Percentiles rank a stretch among this genome's conserved stretches.
These are phyloP conservation scores for Upupa epops DNA, from an alignment of 2,113 vertebrate genomes.

Conservation along the genomic window DNA sequence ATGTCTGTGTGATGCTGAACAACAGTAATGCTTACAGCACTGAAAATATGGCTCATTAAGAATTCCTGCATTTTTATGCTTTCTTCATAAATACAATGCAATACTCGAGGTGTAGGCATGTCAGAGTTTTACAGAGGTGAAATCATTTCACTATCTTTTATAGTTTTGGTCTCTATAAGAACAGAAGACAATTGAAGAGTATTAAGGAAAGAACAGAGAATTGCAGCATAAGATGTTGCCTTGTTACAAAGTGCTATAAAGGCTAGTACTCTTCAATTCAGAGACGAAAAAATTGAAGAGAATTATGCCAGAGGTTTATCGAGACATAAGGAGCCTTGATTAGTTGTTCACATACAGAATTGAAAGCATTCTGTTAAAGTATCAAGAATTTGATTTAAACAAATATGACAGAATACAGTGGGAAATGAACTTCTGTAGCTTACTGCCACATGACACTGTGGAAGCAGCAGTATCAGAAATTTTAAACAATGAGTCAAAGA, in stretches of 20 bases:
- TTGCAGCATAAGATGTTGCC: neutral
- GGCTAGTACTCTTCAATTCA: rapidly evolving
- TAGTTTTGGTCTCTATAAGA: neutral
- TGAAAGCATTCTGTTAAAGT: neutral
- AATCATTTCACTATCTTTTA: neutral
- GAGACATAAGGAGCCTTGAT: neutral
- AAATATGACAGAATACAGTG: neutral
- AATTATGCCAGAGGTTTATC: neutral
- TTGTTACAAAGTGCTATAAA: neutral
- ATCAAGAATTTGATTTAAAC: neutral
- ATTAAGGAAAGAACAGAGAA: neutral
- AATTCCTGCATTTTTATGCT: neutral
- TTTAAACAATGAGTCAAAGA: neutral
- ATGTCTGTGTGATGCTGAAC: neutral
- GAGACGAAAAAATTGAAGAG: neutral
- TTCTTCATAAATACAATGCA: neutral
- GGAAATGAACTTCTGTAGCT: neutral
- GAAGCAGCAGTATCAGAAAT: neutral
- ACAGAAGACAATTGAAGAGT: neutral
- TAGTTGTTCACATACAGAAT: neutral
- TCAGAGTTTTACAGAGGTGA: neutral
- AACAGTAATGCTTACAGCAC: neutral
- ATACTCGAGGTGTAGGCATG: neutral
- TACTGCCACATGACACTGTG: neutral
- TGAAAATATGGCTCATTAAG: neutral